phyloP scores from a whole-genome alignment of 2,113 vertebrate species.

The Dascyllus trimaculatus region DNA sequence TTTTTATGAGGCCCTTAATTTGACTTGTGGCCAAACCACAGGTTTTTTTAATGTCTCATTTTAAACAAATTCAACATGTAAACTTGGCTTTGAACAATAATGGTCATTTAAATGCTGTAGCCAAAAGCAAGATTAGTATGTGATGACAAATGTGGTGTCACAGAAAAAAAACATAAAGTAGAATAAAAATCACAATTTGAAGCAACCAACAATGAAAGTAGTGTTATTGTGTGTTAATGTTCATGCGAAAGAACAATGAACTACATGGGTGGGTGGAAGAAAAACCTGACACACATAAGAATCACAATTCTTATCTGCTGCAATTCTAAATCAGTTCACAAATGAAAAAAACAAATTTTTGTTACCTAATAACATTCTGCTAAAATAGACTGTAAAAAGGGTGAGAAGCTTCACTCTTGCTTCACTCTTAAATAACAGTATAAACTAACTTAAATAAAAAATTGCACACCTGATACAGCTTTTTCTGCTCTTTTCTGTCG shows the following conservation, averaged over 20 bases:
- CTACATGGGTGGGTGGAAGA: neutral
- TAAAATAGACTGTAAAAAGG: neutral
- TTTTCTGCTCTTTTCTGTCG: neutral
- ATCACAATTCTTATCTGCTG: neutral
- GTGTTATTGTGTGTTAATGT: neutral
- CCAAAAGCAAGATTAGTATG: neutral
- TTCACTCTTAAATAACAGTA: neutral
- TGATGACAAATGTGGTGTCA: neutral
- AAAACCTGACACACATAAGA: neutral
- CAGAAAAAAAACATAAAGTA: neutral
- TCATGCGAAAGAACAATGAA: neutral
- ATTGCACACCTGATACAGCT: neutral
- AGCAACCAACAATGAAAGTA: neutral
- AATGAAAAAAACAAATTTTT: neutral
- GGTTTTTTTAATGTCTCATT: constrained; percentile 58
- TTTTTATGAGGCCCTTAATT: constrained; percentile 75
- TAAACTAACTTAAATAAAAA: neutral
- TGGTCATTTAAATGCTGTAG: constrained; percentile 35
- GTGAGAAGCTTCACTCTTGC: too few relatives aligned
- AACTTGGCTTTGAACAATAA: constrained; percentile 51
- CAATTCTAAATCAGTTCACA: neutral
- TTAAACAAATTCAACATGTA: constrained; percentile 44
- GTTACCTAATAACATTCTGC: neutral
- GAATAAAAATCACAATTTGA: neutral
- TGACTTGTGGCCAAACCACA: constrained; percentile 50